Evolutionary conservation across 2,113 vertebrate species (phyloP), one percentile per base, ranked within the genome.

Genomic region (Apteryx owenii): DNA sequence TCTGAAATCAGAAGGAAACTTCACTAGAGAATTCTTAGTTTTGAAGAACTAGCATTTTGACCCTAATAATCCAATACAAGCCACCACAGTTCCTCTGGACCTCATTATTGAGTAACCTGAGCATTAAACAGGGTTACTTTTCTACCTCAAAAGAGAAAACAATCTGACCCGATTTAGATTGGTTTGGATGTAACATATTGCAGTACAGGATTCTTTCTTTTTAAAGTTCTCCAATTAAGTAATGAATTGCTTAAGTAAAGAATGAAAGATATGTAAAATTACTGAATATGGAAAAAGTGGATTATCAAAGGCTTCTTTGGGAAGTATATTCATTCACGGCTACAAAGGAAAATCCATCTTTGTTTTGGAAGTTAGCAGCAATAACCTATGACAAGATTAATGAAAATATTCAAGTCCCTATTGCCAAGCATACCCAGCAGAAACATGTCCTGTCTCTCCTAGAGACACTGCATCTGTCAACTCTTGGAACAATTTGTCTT

Each of bases 371-470:
- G 84, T 89, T 73, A 82, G 75, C 62, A 89, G 71, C 75, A 96
- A 96, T 88, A 91, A 89, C 22, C 38, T 88, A 80, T 88, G 85
- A 96, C 91, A 94, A 97, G 91, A 96, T 91, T 62, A 95, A 96
- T 93, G 93, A 94, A 96, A 96, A 93, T 91, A 96, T 96, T 94
- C 81, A 83, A 82, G 87, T 89, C 89, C 68, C 89, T 95, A 85
- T 95, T 96, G 87, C 87, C 94, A 82, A 91, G 94, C 75, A 96
- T 66, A 87, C 85, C 89, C 96, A 81, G 85, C 87, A 95, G 93
- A 96, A 97, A 93, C 94, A 93, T 94, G 89, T 94, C 95, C 62
- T 96, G 85, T 97, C 94, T 88, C 88, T 96, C 75, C 85, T 44
- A 72, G 73, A 36, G 89, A 85, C 87, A 64, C 66, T 69, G 71